Conservation (phyloP, 2,113 vertebrate species). For the Odocoileus virginianus region DNA sequence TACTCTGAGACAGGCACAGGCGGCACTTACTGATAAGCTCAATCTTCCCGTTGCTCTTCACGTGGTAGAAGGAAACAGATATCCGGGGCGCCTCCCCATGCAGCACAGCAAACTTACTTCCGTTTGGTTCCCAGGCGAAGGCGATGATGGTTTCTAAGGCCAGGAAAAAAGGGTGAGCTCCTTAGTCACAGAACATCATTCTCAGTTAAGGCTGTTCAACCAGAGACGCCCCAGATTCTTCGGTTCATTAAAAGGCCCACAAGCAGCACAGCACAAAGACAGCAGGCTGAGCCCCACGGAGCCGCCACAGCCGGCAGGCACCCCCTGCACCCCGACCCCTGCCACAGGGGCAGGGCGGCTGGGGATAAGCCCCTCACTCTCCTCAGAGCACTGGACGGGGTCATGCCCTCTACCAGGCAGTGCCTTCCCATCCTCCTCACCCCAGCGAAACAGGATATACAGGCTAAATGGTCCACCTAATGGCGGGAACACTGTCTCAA, state of each 20-base stretch:
- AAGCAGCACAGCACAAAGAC: too few species aligned
- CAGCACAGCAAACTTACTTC: constrained; percentile 97
- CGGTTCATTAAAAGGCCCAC: neutral
- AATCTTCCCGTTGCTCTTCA: constrained; percentile 98
- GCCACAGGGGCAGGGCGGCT: fast-evolving
- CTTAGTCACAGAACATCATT: neutral
- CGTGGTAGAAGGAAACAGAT: constrained; percentile 95
- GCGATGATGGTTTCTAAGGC: constrained; percentile 94
- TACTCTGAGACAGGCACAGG: neutral
- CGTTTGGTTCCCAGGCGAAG: constrained; percentile 98
- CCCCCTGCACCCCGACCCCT: fast-evolving
- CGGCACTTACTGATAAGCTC: constrained; percentile 93
- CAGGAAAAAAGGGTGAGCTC: neutral
- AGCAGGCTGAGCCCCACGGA: fast-evolving
- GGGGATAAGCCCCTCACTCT: neutral
- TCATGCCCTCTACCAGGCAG: too few species aligned
- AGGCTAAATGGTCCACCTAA: neutral
- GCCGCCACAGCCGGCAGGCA: fast-evolving
- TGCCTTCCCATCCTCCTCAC: neutral
- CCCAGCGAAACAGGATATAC: neutral
- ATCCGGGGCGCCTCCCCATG: constrained; percentile 96
- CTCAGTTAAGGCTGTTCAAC: too few species aligned
- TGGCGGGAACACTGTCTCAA: neutral
- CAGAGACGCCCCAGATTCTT: neutral
- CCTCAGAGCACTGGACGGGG: neutral